Evolutionary conservation across 2,888 invertebrate genomes (phyloP), one percentile per base, ranked within the genome.

Genomic region (Trichopoda pennipes): DNA sequence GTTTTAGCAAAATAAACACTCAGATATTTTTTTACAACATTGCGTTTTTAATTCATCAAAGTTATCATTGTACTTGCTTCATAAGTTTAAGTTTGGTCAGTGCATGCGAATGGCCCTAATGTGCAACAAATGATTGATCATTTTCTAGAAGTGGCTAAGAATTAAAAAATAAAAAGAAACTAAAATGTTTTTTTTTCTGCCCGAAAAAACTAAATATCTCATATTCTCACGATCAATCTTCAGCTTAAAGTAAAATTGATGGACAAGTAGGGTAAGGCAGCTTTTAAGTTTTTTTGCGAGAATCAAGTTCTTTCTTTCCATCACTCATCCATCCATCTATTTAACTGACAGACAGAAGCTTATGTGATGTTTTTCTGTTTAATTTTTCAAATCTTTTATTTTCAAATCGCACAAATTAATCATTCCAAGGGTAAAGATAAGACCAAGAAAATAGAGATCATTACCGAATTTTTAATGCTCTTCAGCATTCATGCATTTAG

Each of bases 281-380:
- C 56, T 58, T 81, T 78, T 77, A 42, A 63, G 55, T 58, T 0
- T 47, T 44, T 32, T 4, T 60, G 55, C 53, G 8, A 38, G 38
- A 44, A 79, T 68, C 70, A 66, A 76, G 75, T 69, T 75, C 44
- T 63, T 68, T 66, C 17, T 66, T 60, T 47, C 69, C 47, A 49
- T 78, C 78, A 82, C 47, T 75, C 74, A 70, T 66, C 44, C 63
- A 78, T 64, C 70, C 56, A 49, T 55, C 70, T 42, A 49, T 47
- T 55, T 63, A 51, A 44, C 61, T 79, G 79, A 72, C 75, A 79
- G 79, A 82, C 82, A 82, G 79, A 79, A 82, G 82, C 82, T 82
- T 82, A 79, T 44, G 16, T 56, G n/a, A 42, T 56, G 23, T 63
- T 53, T 49, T 68, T 38, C 10, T 68, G 63, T 35, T 68, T 72